These are phyloP conservation scores for Dreissena rostriformis DNA, from an alignment of 1,140 invertebrate genomes.

Conservation along the genomic window DNA sequence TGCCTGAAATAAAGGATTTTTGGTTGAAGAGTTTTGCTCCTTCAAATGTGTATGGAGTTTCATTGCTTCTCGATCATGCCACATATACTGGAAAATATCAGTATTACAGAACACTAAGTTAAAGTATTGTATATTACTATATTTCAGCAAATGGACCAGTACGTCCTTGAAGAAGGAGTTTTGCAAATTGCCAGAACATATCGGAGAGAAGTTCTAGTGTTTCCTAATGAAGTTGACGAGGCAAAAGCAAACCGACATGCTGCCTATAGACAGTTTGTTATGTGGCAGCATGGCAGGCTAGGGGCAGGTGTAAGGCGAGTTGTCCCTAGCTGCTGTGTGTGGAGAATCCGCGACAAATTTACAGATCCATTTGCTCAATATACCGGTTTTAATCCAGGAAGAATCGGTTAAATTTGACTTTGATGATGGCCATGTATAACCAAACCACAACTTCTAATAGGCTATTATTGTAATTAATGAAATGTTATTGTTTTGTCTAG, in stretches of 20 bases:
- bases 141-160: background rate
- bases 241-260: constrained; percentile 9
- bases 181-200: background rate
- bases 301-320: constrained; percentile 19
- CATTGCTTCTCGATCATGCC: background rate
- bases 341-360: constrained; percentile 26
- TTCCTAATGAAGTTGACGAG: background rate
- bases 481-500: too few species aligned
- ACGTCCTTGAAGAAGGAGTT: constrained; percentile 15
- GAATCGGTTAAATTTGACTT: background rate
- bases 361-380: constrained; percentile 35
- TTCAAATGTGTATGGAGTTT: background rate
- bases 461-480: too few species aligned
- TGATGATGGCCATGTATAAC: too few species aligned
- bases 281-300: constrained; percentile 5
- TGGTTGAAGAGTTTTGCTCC: too few species aligned
- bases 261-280: constrained; percentile 14
- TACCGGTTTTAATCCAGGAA: constrained; percentile 3
- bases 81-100: background rate
- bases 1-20: too few species aligned
- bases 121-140: background rate
- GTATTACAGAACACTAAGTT: background rate
- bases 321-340: constrained; percentile 16
- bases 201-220: constrained; percentile 4
- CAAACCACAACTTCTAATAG: too few species aligned